These are phyloP conservation scores for Beroe ovata DNA, from an alignment of 37 sponge, comb jelly and placozoan genomes.

Conservation along the genomic window DNA sequence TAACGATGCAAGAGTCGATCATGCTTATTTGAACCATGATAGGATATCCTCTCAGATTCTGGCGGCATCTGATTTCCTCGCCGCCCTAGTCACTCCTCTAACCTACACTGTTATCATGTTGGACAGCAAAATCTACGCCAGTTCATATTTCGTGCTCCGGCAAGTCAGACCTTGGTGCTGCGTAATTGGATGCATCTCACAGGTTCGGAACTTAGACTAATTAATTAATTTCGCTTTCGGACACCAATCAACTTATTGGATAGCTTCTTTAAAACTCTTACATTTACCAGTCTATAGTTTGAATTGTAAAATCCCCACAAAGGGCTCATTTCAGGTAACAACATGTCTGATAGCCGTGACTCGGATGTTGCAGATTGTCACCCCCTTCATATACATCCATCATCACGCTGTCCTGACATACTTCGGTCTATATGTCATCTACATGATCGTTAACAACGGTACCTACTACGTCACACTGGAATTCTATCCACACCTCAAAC, in stretches of 20 bases:
- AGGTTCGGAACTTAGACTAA: no score
- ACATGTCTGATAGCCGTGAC: constrained; percentile 44
- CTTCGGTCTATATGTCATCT: background rate
- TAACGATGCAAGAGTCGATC: no score
- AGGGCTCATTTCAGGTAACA: constrained; percentile 10
- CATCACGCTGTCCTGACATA: background rate
- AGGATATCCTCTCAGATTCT: no score
- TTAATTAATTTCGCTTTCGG: no score
- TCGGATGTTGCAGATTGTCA: constrained; percentile 16
- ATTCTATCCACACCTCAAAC: background rate
- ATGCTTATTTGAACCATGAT: no score
- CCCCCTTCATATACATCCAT: background rate
- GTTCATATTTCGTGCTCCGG: background rate
- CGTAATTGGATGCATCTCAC: constrained; percentile 11
- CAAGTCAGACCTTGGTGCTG: constrained; percentile 40
- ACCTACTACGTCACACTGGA: constrained; percentile 50
- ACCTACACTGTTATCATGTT: constrained; percentile 30
- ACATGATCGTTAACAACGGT: constrained; percentile 41
- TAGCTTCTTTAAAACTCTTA: no score
- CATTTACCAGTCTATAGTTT: no score
- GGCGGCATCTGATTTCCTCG: background rate
- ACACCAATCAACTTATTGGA: no score
- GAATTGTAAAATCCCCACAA: no score
- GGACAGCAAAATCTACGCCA: constrained; percentile 7
- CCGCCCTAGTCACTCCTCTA: background rate